Evolutionary conservation across 2,888 invertebrate species (phyloP), one percentile per base, ranked within the genome.

Genomic region (Chymomyza amoena): DNA sequence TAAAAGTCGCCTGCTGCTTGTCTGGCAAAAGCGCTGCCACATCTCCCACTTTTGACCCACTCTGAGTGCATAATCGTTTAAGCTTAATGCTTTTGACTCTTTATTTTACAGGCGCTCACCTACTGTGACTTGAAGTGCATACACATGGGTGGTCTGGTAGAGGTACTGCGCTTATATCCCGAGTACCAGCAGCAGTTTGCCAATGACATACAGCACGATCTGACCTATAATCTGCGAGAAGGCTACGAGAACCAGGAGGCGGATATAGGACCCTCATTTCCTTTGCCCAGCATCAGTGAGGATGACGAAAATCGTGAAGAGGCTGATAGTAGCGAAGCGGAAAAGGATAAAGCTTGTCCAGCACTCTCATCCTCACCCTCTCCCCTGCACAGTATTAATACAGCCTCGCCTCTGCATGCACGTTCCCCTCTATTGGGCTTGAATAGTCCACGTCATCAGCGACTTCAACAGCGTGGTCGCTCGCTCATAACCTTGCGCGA

Each of bases 91-190:
- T 69, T 72, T 70, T 70, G 65, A 59, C 66, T 67, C 20, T 18
- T 45, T 50, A 16, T 28, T 65, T 79, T 70, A 6, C 93, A 95
- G 93, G 98, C 98, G 51, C 93, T 98, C 66, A 98, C 98, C 57
- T 98, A 98, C 92, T 98, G 98, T 92, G 98, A 98, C 92, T 93
- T 98, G 70, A 98, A 98, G 92, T 97, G 97, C 92, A 96, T 98
- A 79, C 95, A 97, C 92, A 97, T 97, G 93, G 95, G 95, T 75
- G 98, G 98, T 1, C 93, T 98, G 62, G 95, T 97, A 15, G 98
- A 98, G 82, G 97, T 97, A 0, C 93, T 98, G 16, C 93, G 97
- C 2, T 93, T 98, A 0, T 98, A 98, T 91, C 98, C 98, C 0
- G 98, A 98, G 91, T 98, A 97, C 91, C 97, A 97, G 87, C 97